Base-by-base conservation (phyloP, 2,797 vertebrate genomes). In the Leucoraja ocellata region DNA sequence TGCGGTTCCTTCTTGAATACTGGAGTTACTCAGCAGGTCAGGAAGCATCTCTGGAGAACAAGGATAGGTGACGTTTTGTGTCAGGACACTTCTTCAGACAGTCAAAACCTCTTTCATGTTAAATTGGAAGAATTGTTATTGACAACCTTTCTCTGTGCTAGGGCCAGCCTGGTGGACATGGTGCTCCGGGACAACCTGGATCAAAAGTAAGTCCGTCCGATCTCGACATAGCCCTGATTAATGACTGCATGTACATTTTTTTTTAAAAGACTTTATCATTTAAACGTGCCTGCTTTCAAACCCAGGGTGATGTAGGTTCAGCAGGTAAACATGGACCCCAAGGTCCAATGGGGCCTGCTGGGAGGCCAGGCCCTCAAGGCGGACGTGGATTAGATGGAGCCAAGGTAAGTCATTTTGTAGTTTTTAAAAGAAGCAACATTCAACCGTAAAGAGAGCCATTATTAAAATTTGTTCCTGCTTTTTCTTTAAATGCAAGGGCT, bases 131-230 rank as follows among this genome's bases (percentile, higher is more conserved):
- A 23, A 54, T 0, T 76, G 2, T 54, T 46, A 28, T 92, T n/a
- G 36, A 74, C 4, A 14, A 36, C 73, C 76, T 61, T 92, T 46
- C 23, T 92, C 73, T 92, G 0, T 92, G 25, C 36, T 54, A 92
- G 90, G 90, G 90, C 25, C 71, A 23, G 21, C 25, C 21, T 74
- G 90, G 90, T 92, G 46, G 14, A 92, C 74, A 58, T 92, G 90
- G 90, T 28, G 0, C 0, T 0, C 90, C 90, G 46, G 90, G 90
- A 28, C 1, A 39, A 14, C 25, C 23, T 13, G 90, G 90, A 74
- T 54, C 36, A 25, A 92, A 92, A 92, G 90, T 92, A 92, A 92
- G 32, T 32, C 32, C 32, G 90, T 92, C 39, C 23, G 0, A 54
- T 4, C 5, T 18, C 39, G 8, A 10, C 25, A 54, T 73, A 10